Percentiles rank a stretch among this genome's conserved stretches.
Conservation (phyloP, 2,797 vertebrate genomes). For the Platalea minor region DNA sequence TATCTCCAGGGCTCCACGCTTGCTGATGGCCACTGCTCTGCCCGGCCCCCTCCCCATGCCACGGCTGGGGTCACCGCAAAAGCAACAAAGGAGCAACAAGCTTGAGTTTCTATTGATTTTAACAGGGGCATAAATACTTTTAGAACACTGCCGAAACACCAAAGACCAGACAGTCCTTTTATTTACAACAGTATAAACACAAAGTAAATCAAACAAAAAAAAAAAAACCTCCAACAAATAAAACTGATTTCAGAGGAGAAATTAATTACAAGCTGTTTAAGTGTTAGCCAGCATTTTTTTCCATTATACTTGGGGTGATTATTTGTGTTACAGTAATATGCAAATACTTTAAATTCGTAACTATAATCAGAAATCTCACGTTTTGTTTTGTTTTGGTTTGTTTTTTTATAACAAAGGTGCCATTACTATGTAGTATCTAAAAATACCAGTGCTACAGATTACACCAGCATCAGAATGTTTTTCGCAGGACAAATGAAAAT, state of each 20-base stretch:
- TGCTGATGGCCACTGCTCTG: background rate
- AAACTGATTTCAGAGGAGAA: background rate
- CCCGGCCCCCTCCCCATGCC: background rate
- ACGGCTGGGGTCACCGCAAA: background rate
- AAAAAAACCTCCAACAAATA: background rate
- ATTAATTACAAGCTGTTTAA: background rate
- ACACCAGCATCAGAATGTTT: background rate
- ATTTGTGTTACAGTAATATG: background rate
- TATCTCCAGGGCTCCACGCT: background rate
- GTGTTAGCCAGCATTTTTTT: background rate
- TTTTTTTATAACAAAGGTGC: background rate
- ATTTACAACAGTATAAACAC: background rate
- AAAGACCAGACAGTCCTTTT: background rate
- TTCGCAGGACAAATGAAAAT: background rate
- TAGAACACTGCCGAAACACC: background rate
- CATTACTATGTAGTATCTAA: background rate
- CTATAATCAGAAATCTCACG: background rate
- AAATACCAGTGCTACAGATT: background rate
- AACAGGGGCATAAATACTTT: background rate
- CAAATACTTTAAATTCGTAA: background rate
- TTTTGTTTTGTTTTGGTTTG: background rate
- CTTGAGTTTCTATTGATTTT: background rate
- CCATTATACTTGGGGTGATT: background rate
- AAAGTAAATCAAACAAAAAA: background rate
- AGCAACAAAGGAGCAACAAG: background rate